These are phyloP conservation scores for Mercenaria mercenaria DNA, from an alignment of 1,140 invertebrate genomes.

Conservation along the genomic window DNA sequence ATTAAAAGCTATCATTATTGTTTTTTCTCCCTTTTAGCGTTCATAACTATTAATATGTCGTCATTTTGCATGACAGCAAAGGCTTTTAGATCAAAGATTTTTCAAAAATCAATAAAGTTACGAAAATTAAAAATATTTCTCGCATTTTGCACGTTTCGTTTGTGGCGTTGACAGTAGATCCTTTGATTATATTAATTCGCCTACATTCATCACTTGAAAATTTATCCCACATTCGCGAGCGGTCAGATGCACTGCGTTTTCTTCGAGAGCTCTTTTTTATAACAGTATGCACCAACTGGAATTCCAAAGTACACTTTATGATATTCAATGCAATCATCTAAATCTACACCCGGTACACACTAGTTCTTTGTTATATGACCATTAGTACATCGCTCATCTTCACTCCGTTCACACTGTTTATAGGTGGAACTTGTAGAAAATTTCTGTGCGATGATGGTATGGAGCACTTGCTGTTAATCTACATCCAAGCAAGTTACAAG, in stretches of 20 bases:
- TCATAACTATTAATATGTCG: too few relatives aligned
- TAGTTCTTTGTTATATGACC: neutral
- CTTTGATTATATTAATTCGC: neutral
- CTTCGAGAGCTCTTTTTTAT: neutral
- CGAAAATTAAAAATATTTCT: too few relatives aligned
- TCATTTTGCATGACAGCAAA: too few relatives aligned
- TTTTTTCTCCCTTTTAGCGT: too few relatives aligned
- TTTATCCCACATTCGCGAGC: neutral
- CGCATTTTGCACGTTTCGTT: too few relatives aligned
- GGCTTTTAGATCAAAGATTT: too few relatives aligned
- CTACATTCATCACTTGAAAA: too few relatives aligned
- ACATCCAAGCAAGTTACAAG: neutral
- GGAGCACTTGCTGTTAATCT: neutral
- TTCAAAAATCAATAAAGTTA: too few relatives aligned
- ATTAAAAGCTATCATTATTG: too few relatives aligned
- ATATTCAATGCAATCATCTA: neutral
- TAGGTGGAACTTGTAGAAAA: constrained; percentile 29
- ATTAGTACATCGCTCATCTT: neutral
- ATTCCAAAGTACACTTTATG: constrained; percentile 12
- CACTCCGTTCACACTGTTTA: neutral
- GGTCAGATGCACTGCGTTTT: neutral
- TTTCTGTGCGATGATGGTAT: constrained; percentile 37
- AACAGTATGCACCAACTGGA: neutral
- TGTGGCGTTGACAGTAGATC: too few relatives aligned
- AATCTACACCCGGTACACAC: neutral